Conservation (phyloP, 2,888 invertebrate species). For the Cabera pusaria region DNA sequence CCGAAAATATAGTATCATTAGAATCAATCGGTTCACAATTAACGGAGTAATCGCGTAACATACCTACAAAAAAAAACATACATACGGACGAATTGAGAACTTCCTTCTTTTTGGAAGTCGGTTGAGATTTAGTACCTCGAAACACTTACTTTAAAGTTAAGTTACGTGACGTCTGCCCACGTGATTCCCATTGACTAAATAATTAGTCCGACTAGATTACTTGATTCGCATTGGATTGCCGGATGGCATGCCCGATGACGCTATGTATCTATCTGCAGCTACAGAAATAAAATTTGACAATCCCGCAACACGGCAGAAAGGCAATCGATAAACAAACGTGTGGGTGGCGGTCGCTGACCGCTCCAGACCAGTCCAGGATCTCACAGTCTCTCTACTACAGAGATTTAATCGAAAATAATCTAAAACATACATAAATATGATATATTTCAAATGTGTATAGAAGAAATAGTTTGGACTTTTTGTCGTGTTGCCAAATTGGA, state of each 20-base stretch:
- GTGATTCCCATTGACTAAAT: slow-evolving; percentile 26
- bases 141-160: slow-evolving; percentile 17
- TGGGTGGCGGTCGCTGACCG: slow-evolving; percentile 53
- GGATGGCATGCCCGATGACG: slow-evolving; percentile 29
- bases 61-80: too few relatives aligned
- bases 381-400: slow-evolving; percentile 26
- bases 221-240: slow-evolving; percentile 32
- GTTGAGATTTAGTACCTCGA: slow-evolving; percentile 16
- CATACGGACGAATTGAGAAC: too few relatives aligned
- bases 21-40: too few relatives aligned
- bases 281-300: slow-evolving; percentile 23
- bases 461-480: slow-evolving; percentile 2
- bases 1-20: too few relatives aligned
- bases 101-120: too few relatives aligned
- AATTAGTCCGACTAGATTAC: slow-evolving; percentile 29
- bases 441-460: too few relatives aligned
- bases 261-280: slow-evolving; percentile 18
- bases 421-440: slow-evolving; percentile 1
- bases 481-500: too few relatives aligned
- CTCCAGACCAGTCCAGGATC: slow-evolving; percentile 43
- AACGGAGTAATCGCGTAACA: too few relatives aligned
- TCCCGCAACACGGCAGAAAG: slow-evolving; percentile 28
- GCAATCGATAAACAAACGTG: slow-evolving; percentile 44
- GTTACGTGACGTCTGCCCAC: slow-evolving; percentile 21
- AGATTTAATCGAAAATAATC: slow-evolving; percentile 13